These are phyloP conservation scores for Frieseomelitta varia DNA, from an alignment of 1,140 invertebrate genomes.

Conservation along the genomic window DNA sequence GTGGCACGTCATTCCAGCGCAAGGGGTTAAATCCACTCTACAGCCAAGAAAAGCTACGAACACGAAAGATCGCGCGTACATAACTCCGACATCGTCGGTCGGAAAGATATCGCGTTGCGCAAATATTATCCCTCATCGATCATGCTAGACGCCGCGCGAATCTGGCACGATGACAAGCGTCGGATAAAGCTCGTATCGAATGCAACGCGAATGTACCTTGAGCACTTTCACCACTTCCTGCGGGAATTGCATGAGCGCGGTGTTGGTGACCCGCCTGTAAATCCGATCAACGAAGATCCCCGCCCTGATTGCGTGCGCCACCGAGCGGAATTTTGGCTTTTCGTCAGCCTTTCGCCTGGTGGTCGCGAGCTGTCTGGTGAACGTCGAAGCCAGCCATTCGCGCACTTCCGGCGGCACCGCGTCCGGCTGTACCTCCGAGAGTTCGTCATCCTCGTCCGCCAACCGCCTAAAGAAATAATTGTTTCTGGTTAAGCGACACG, in stretches of 20 bases:
- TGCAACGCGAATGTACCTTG: conserved; percentile 85
- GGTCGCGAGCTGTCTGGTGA: conserved; percentile 93
- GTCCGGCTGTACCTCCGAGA: conserved; percentile 97
- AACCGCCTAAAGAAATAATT: conserved; percentile 83
- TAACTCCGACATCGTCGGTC: neutral
- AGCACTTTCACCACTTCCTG: conserved; percentile 92
- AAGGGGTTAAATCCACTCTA: neutral
- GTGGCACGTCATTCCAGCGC: too few species aligned
- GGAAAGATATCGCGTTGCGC: neutral
- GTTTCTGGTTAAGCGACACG: neutral
- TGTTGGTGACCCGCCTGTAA: conserved; percentile 93
- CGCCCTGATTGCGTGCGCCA: conserved; percentile 98
- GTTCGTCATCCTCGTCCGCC: conserved; percentile 95
- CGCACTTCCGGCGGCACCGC: conserved; percentile 97
- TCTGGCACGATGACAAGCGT: neutral
- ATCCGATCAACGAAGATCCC: conserved; percentile 99
- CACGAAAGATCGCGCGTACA: neutral
- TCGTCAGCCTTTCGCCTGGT: conserved; percentile 89
- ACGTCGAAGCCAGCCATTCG: conserved; percentile 98
- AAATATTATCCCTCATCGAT: neutral
- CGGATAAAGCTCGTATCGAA: neutral
- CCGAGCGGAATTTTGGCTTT: conserved; percentile 94
- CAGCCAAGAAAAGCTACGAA: neutral
- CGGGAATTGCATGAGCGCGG: conserved; percentile 94
- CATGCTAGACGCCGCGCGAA: neutral